Base-by-base conservation (phyloP, 2,888 invertebrate species). In the Drosophila atroscutellata region DNA sequence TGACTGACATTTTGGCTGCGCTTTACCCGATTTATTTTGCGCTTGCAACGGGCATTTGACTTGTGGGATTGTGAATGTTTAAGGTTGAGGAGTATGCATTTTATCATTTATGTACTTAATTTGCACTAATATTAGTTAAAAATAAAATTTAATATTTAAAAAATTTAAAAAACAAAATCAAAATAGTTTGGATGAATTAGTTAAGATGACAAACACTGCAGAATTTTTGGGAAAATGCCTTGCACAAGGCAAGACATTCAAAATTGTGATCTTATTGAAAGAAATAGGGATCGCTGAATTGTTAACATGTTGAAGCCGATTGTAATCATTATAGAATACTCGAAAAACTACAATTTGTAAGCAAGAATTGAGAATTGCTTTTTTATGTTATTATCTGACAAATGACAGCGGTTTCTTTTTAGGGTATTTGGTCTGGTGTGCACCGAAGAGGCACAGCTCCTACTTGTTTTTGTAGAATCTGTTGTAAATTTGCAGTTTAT, bases 1-100 rank as follows among this genome's bases (percentile, higher is more conserved):
- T 11, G 78, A 62, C 78, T 62, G 62, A 59, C 72, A 59, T 77
- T 77, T 77, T 62, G 73, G 64, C 61, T 67, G 51, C 32, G 73
- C 73, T 67, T 66, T 55, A 45, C 57, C 57, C 34, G 54, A 61
- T 64, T 57, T 57, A 26, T 1, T 15, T 20, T 51, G 37, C 37
- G 30, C 58, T 57, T 47, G 20, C 32, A 52, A 24, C 20, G 24
- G 11, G 18, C 36, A 18, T 26, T 24, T 20, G 8, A 37, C 15
- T 30, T 28, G 11, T 55, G n/a, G 3, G 37, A 7, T 8, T 39
- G 26, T 7, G 15, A 9, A 36, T 24, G 34, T 26, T 9, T 13
- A 20, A 5, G 18, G 18, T 0, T 34, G 34, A 30, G 30, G n/a
- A n/a, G 6, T 50, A 11, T 30, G n/a, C 1, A 42, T 20, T 20